Base-by-base conservation (phyloP, 2,888 invertebrate species). In the Drosophila mercatorum region DNA sequence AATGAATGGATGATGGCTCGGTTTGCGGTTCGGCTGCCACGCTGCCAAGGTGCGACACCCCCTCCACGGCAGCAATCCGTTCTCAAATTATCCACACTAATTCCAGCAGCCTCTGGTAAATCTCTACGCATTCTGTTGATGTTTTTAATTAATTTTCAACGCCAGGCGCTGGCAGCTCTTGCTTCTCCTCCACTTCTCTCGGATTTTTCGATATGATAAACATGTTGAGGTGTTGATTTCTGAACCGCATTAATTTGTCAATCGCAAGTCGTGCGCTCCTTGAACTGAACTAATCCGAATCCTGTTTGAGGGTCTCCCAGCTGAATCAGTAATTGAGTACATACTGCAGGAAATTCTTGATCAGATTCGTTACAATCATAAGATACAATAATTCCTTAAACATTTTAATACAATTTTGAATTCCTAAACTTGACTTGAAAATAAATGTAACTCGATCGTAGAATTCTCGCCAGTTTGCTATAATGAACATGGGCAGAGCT, bases 221-320 rank as follows among this genome's bases (percentile, higher is more conserved):
- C 88, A 79, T 81, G 75, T 72, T 71, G 68, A 83, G 80, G 88
- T 83, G 83, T 83, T 86, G 86, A 88, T 86, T 83, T 83, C 80
- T 82, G 87, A 88, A 80, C 75, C 82, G 82, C 59, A 80, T 86
- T 89, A 89, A 88, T 90, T 88, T 88, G 78, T 83, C 83, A 84
- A 86, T 78, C 83, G 68, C 71, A 81, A 71, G 60, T 78, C 86
- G 78, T 81, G 78, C 83, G 76, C 62, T 12, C 14, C 26, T 11
- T 26, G 28, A 14, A 22, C 40, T 40, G 34, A 26, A 34, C 1
- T 36, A n/a, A 26, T n/a, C 36, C 40, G 12, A 36, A 58, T 44
- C 46, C 53, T 46, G 56, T 57, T 11, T 22, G 6, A 47, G n/a
- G 28, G 46, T 11, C 5, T 51, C 41, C 22, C 14, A 11, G 10